Evolutionary conservation across 2,113 vertebrate genomes (phyloP).

Genomic region (Ahaetulla prasina): DNA sequence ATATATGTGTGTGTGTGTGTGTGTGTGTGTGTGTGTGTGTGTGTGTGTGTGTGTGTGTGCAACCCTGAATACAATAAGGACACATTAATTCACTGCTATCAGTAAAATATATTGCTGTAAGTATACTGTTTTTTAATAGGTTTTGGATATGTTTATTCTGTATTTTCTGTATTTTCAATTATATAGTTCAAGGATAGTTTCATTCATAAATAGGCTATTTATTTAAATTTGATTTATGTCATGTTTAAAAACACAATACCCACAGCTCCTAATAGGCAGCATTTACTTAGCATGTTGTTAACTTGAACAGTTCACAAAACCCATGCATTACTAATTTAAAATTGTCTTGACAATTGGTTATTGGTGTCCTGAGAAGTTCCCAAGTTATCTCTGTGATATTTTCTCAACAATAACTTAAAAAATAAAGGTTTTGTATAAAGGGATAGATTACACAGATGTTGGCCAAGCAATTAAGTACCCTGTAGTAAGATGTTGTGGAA

Average conservation of each 20-base stretch:
- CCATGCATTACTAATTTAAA: background rate
- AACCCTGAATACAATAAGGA: background rate
- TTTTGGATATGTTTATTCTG: background rate
- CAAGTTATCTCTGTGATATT: background rate
- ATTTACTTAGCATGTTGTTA: background rate
- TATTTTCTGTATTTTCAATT: no score
- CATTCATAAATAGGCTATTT: background rate
- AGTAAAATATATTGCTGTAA: background rate
- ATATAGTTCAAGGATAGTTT: background rate
- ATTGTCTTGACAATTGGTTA: background rate
- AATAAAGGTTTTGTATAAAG: background rate
- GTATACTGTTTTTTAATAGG: background rate
- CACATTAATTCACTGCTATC: background rate
- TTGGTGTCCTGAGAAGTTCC: background rate
- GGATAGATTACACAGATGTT: background rate
- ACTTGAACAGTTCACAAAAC: background rate
- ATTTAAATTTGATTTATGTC: background rate
- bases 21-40: no score
- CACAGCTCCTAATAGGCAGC: background rate
- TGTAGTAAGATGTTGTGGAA: slow-evolving; percentile 47
- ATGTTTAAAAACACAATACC: background rate
- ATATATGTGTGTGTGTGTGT: no score
- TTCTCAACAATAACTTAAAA: background rate
- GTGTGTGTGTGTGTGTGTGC: no score
- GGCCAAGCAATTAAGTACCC: slow-evolving; percentile 6